Evolutionary conservation across 2,888 invertebrate genomes (phyloP).

Genomic region (Drosophila histrio): DNA sequence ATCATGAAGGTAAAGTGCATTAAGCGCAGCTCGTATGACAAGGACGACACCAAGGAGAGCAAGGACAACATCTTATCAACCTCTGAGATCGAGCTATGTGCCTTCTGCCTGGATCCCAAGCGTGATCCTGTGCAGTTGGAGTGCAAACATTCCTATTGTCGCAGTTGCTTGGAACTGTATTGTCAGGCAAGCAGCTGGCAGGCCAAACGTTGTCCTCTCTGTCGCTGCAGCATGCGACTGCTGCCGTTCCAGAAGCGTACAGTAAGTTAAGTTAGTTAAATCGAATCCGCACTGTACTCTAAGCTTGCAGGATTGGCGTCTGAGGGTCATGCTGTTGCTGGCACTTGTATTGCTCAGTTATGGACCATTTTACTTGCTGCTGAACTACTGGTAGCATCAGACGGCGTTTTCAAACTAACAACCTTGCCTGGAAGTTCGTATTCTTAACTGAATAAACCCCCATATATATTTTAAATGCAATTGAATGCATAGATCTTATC

Average conservation of each 20-base stretch:
- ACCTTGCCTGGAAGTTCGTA: background rate
- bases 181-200: constrained; percentile 48
- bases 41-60: background rate
- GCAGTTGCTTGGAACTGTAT: constrained; percentile 39
- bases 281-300: background rate
- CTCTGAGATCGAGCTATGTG: constrained; percentile 36
- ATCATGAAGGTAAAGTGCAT: constrained; percentile 1
- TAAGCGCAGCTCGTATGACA: background rate
- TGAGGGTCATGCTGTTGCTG: constrained; percentile 45
- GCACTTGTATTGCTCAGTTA: constrained; percentile 38
- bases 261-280: constrained; percentile 23
- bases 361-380: constrained; percentile 56
- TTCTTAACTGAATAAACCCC: constrained; percentile 12
- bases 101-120: constrained; percentile 47
- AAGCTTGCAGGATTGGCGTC: constrained; percentile 29
- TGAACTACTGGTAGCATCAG: constrained; percentile 53
- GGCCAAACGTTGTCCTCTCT: constrained; percentile 59
- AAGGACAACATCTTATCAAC: background rate
- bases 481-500: constrained; percentile 7
- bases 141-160: constrained; percentile 59
- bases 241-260: background rate
- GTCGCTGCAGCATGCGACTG: constrained; percentile 37
- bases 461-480: background rate
- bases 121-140: constrained; percentile 46
- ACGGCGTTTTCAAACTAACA: background rate